Evolutionary conservation across 2,888 invertebrate genomes (phyloP).

Genomic region (Deroplatys truncata): DNA sequence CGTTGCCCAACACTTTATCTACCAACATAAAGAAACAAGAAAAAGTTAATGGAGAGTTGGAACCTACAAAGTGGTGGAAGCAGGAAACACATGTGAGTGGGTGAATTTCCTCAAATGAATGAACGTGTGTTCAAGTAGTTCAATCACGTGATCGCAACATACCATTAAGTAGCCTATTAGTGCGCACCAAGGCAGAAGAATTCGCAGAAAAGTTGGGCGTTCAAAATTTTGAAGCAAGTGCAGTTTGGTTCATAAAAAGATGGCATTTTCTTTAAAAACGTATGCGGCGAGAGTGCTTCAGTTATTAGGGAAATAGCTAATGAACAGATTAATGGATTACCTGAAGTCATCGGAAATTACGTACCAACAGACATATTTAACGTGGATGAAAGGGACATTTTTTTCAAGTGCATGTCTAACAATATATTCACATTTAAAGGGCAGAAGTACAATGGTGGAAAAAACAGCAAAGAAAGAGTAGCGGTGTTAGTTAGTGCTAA

Average conservation of each 20-base stretch:
- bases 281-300: neutral
- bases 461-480: neutral
- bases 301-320: neutral
- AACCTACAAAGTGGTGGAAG: neutral
- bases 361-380: neutral
- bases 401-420: neutral
- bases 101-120: neutral
- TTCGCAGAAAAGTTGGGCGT: neutral
- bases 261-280: neutral
- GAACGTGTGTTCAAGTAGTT: slow-evolving; percentile 6
- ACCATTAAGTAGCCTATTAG: neutral
- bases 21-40: neutral
- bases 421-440: neutral
- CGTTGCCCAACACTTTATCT: neutral
- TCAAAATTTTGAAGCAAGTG: neutral
- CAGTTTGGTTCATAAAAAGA: neutral
- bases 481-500: too few species aligned
- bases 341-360: neutral
- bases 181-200: neutral
- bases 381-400: neutral
- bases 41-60: neutral
- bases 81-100: neutral
- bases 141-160: neutral
- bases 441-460: neutral
- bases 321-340: neutral